Evolutionary conservation across 2,113 vertebrate genomes (phyloP).

Genomic region (Apaloderma vittatum): DNA sequence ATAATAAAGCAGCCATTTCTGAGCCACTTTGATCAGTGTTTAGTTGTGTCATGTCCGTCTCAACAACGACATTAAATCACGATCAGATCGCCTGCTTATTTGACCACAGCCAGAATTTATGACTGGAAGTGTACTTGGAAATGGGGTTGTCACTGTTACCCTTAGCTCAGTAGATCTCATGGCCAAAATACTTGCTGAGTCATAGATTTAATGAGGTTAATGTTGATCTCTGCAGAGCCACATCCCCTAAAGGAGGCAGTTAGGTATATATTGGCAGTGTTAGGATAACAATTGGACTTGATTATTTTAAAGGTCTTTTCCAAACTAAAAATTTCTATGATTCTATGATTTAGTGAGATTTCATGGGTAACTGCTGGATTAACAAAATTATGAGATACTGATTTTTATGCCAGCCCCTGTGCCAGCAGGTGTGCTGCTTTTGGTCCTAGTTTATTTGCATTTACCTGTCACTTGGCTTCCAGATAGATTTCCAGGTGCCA

Average conservation of each 20-base stretch:
- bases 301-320: no score
- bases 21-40: no score
- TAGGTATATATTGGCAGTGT: neutral
- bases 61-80: no score
- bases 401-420: neutral
- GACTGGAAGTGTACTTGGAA: neutral
- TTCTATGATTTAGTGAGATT: neutral
- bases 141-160: neutral
- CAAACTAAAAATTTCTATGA: no score
- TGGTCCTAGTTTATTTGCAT: neutral
- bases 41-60: no score
- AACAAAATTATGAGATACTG: neutral
- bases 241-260: neutral
- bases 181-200: neutral
- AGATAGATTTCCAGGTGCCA: neutral
- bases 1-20: no score
- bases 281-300: no score
- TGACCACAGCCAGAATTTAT: neutral
- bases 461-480: neutral
- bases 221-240: neutral
- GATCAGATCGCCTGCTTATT: neutral
- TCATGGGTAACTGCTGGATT: neutral
- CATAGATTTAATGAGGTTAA: neutral
- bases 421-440: neutral
- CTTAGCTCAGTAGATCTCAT: neutral